phyloP scores from a whole-genome alignment of 1,140 invertebrate species.

The Acromyrmex echinatior region DNA sequence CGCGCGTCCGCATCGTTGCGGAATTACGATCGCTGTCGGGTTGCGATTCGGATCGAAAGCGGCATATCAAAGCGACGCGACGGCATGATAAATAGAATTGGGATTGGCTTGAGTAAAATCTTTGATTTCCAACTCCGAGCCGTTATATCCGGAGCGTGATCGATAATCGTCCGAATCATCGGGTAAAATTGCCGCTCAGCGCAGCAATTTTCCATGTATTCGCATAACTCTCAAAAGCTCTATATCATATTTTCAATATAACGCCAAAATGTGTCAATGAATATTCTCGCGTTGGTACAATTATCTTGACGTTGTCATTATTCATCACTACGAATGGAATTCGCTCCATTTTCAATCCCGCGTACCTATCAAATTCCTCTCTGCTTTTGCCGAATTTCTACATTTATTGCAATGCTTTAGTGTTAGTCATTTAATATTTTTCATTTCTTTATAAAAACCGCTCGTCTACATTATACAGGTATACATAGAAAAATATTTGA shows the following conservation, averaged over 20 bases:
- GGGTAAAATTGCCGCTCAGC: neutral
- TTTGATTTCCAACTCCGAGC: constrained; percentile 39
- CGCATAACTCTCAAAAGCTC: constrained; percentile 32
- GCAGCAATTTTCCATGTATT: constrained; percentile 27
- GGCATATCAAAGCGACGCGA: constrained; percentile 18
- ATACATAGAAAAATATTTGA: neutral
- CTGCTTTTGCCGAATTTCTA: neutral
- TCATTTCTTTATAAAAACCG: neutral
- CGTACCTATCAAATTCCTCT: neutral
- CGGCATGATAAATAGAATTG: constrained; percentile 26
- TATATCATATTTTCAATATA: constrained; percentile 43
- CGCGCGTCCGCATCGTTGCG: neutral
- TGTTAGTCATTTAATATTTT: neutral
- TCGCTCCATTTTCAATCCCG: constrained; percentile 38
- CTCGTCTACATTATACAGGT: neutral
- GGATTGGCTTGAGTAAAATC: constrained; percentile 41
- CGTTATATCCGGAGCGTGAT: constrained; percentile 20
- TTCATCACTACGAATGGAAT: constrained; percentile 28
- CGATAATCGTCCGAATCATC: constrained; percentile 35
- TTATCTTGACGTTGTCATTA: constrained; percentile 44
- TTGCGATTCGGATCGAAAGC: constrained; percentile 18
- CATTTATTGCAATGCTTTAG: neutral
- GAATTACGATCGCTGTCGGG: constrained; percentile 7
- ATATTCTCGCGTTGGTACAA: constrained; percentile 25
- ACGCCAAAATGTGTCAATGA: constrained; percentile 17